These are phyloP conservation scores for Macrochelys suwanniensis DNA, from an alignment of 2,797 vertebrate genomes.

Conservation along the genomic window DNA sequence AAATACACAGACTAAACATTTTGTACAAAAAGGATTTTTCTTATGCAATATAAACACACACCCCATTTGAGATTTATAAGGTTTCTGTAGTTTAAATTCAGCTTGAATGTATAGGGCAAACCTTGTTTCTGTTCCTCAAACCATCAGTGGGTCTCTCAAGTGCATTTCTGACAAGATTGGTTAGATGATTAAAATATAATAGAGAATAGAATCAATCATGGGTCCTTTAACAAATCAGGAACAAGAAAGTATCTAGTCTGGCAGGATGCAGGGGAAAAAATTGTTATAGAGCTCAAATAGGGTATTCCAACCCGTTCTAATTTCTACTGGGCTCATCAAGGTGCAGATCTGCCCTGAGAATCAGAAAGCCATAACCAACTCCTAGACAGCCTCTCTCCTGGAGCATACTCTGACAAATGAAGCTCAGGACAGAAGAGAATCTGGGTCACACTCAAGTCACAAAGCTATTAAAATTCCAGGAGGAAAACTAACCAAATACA, in stretches of 20 bases:
- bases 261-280: background rate
- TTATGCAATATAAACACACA: background rate
- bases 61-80: background rate
- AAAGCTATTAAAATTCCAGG: background rate
- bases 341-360: background rate
- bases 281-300: conserved; percentile 2
- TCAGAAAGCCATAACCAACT: background rate
- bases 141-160: background rate
- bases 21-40: background rate
- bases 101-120: background rate
- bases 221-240: background rate
- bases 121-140: background rate
- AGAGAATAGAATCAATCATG: background rate
- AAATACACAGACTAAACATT: background rate
- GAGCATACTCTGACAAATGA: background rate
- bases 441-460: background rate
- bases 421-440: background rate
- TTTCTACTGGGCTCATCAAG: background rate
- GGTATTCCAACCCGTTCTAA: background rate
- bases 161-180: background rate
- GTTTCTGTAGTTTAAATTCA: background rate
- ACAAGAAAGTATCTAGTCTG: background rate
- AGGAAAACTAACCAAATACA: background rate
- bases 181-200: background rate
- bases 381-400: background rate